Conservation (phyloP, 2,797 vertebrate genomes). For the Fistularia tabacaria region DNA sequence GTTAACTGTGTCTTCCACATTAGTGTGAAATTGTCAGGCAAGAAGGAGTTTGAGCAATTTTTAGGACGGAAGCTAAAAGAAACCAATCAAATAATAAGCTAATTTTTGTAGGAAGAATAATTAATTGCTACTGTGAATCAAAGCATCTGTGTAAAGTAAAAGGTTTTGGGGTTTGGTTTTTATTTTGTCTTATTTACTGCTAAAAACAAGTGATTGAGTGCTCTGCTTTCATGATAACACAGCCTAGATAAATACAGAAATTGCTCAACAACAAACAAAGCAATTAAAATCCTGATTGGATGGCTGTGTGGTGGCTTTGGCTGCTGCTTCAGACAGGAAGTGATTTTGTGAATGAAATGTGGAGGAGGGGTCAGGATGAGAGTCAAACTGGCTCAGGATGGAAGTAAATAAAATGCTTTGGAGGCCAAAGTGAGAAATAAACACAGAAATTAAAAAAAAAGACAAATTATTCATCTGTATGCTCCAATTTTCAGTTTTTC, state of each 20-base stretch:
- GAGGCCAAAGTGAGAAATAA: too few species aligned
- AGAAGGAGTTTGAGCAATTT: conserved; percentile 2
- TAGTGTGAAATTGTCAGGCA: conserved; percentile 15
- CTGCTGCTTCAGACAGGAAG: not conserved
- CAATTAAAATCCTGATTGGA: conserved; percentile 48
- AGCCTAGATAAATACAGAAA: conserved; percentile 57
- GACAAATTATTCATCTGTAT: too few species aligned
- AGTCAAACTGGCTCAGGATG: too few species aligned
- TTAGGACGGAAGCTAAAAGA: conserved; percentile 27
- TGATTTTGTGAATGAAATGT: conserved; percentile 9
- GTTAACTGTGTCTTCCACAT: conserved; percentile 9
- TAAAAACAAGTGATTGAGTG: conserved; percentile 12
- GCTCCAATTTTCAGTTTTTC: too few species aligned
- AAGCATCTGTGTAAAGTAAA: too few species aligned
- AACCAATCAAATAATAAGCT: conserved; percentile 21
- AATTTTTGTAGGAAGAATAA: conserved; percentile 8
- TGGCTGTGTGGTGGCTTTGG: not conserved
- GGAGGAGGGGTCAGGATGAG: too few species aligned
- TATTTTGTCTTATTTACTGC: not conserved
- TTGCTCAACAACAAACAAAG: conserved; percentile 33
- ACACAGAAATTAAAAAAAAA: too few species aligned
- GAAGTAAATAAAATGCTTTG: too few species aligned
- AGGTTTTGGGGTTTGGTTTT: too few species aligned
- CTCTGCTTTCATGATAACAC: conserved; percentile 50
- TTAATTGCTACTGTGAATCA: conserved; percentile 19